These are phyloP conservation scores for Hydropsyche betteni DNA, from an alignment of 2,888 invertebrate genomes.

Conservation along the genomic window DNA sequence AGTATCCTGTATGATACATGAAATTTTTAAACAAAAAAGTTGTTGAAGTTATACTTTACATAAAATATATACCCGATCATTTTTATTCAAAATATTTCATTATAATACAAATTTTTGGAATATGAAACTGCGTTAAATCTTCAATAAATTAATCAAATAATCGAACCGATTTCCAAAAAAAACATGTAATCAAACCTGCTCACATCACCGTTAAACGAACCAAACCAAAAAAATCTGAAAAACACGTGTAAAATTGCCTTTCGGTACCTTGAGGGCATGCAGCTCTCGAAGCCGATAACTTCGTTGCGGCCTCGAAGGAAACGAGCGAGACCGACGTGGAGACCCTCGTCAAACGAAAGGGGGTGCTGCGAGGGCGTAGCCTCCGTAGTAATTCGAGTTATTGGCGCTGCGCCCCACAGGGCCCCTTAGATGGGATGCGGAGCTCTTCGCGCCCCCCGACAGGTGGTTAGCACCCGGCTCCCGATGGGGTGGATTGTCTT, in stretches of 20 bases:
- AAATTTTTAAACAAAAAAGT: too few relatives aligned
- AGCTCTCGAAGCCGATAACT: constrained; percentile 29
- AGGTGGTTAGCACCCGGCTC: constrained; percentile 24
- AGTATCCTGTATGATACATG: too few relatives aligned
- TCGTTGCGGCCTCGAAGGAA: constrained; percentile 24
- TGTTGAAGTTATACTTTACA: too few relatives aligned
- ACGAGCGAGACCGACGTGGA: not conserved
- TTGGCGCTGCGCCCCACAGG: constrained; percentile 32
- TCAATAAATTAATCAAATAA: too few relatives aligned
- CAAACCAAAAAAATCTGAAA: not conserved
- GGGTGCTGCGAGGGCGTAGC: not conserved
- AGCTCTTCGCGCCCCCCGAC: not conserved
- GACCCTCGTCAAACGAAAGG: constrained; percentile 32
- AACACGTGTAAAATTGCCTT: constrained; percentile 2
- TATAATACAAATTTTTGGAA: too few relatives aligned
- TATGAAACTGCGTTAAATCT: too few relatives aligned
- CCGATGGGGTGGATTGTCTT: constrained; percentile 6
- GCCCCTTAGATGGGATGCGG: not conserved
- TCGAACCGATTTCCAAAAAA: too few relatives aligned
- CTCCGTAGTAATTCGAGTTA: not conserved
- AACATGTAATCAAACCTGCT: too few relatives aligned
- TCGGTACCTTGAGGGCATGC: constrained; percentile 24
- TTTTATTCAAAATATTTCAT: too few relatives aligned
- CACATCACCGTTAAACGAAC: too few relatives aligned
- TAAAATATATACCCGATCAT: too few relatives aligned